A percentile compares a stretch with the other conserved stretches of the same genome.
phyloP scores from a whole-genome alignment of 2,797 vertebrate genomes.

The Tachyglossus aculeatus region DNA sequence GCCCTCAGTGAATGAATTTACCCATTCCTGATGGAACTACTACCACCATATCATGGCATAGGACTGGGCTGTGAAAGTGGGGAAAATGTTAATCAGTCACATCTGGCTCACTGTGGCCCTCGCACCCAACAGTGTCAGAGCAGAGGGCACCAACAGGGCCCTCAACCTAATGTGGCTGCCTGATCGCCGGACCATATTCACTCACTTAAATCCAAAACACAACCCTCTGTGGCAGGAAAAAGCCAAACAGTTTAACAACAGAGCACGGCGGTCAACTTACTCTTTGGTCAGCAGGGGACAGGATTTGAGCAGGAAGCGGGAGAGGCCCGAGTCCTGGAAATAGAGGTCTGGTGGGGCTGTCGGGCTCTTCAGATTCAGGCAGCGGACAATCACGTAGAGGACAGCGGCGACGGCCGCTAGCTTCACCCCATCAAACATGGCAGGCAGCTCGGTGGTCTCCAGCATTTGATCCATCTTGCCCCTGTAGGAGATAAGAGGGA shows the following conservation, averaged over 20 bases:
- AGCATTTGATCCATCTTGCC: conserved; percentile 74
- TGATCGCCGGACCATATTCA: too few species aligned
- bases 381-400: conserved; percentile 91
- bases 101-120: too few species aligned
- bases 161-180: too few species aligned
- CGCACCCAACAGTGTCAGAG: too few species aligned
- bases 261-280: conserved; percentile 76
- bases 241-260: neutral
- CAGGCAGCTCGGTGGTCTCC: conserved; percentile 85
- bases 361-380: conserved; percentile 91
- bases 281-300: conserved; percentile 92
- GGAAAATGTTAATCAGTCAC: too few species aligned
- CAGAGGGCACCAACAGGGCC: too few species aligned
- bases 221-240: neutral
- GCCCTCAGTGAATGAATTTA: too few species aligned
- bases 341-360: conserved; percentile 84
- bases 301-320: conserved; percentile 87
- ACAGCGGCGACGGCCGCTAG: conserved; percentile 89
- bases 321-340: conserved; percentile 87
- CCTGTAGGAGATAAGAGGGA: conserved; percentile 43
- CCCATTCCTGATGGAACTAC: too few species aligned
- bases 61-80: too few species aligned
- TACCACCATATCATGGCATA: too few species aligned
- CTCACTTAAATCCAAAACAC: too few species aligned
- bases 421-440: conserved; percentile 92